Base-by-base conservation (phyloP, 2,113 vertebrate genomes). In the Bos indicus region DNA sequence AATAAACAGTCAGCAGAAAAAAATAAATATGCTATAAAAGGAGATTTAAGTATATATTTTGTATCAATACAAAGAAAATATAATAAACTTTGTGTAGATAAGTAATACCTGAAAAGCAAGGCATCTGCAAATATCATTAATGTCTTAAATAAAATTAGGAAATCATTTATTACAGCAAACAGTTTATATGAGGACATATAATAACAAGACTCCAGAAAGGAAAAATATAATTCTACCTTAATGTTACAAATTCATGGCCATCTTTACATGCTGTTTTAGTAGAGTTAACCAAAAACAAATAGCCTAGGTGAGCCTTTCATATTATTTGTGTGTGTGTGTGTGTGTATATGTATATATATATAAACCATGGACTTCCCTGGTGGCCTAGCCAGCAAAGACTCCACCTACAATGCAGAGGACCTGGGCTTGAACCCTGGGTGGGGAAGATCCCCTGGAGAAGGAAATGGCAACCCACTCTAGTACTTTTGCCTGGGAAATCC, bases 1-100 rank as follows among this genome's bases (percentile, higher is more conserved):
- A 96, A 85, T 81, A 84, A 93, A 91, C 21, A 95, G 71, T 95
- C 92, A 98, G 54, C 94, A 95, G 81, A 95, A 95, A 96, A 74
- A 95, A 91, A 94, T 48, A 92, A 90, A 90, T 80, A 84, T 51
- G 82, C 62, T 80, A 64, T 97, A 91, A 97, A 97, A 90, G 46
- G 51, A 83, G 30, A 94, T 78, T 95, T 84, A 94, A 77, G 54
- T 48, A 78, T 74, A 43, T 78, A 95, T 64, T 89, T 97, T 89
- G 19, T 40, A 36, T 71, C n/a, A 71, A 13, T 80, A 95, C 51
- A 87, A 96, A 93, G 23, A 88, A 93, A 95, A 82, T 94, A 88
- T 74, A 93, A 78, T 67, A 62, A 96, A 93, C 64, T 52, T 33
- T 80, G 10, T 84, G 36, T 26, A 60, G 8, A 57, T 90, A 62